A percentile compares a stretch with the other conserved stretches of the same genome.
phyloP scores from a whole-genome alignment of 35 echinoderm and acorn worm genomes.

The Heliocidaris erythrogramma region DNA sequence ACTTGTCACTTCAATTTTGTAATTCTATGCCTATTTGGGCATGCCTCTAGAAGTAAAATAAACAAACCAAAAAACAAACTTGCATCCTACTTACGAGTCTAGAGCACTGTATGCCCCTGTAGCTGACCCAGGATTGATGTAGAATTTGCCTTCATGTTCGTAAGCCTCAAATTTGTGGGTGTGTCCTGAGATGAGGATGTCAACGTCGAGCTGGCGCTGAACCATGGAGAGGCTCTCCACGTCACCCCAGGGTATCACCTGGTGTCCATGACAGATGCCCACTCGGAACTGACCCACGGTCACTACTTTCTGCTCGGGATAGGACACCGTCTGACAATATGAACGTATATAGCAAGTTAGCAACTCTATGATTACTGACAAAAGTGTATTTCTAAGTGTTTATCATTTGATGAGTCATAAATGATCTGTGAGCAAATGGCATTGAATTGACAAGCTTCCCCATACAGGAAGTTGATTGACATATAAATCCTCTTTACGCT shows the following conservation, averaged over 20 bases:
- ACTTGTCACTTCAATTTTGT: too few species aligned
- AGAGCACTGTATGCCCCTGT: conserved; percentile 91
- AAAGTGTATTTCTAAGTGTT: not conserved
- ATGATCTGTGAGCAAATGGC: not conserved
- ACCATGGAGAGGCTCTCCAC: conserved; percentile 94
- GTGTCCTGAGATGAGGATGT: conserved; percentile 97
- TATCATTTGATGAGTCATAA: not conserved
- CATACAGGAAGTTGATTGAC: too few species aligned
- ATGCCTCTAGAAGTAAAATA: too few species aligned
- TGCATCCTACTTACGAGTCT: conserved; percentile 67
- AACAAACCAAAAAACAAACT: not conserved
- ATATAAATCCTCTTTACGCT: too few species aligned
- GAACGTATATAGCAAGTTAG: not conserved
- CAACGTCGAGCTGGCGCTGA: conserved; percentile 94
- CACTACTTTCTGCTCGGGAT: conserved; percentile 98
- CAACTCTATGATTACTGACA: not conserved
- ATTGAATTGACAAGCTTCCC: too few species aligned
- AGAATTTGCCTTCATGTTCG: conserved; percentile 99
- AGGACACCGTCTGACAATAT: conserved; percentile 79
- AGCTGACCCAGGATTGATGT: conserved; percentile 98
- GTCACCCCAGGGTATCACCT: conserved; percentile 97
- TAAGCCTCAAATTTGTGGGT: conserved; percentile 99
- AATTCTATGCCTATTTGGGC: too few species aligned
- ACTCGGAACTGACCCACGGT: conserved; percentile 99
- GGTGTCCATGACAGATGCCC: conserved; percentile 97